Conservation (phyloP, 2,888 invertebrate species). For the Cryptocephalus moraei region DNA sequence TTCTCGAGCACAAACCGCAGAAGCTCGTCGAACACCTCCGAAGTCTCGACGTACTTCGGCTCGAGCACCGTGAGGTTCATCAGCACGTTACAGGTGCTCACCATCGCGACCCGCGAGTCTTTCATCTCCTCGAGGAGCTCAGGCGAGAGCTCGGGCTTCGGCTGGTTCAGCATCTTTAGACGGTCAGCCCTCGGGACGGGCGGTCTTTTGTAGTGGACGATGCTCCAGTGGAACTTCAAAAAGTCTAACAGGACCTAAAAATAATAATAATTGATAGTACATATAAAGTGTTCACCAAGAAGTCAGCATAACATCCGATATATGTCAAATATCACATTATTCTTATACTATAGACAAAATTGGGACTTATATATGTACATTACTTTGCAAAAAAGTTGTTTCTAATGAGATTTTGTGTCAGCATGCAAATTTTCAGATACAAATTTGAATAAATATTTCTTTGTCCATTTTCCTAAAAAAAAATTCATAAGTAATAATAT, state of each 20-base stretch:
- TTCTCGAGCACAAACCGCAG: conserved; percentile 79
- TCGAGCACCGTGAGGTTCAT: conserved; percentile 89
- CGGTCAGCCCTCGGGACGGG: conserved; percentile 72
- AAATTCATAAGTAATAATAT: too few species aligned
- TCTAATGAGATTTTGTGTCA: too few species aligned
- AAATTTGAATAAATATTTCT: too few species aligned
- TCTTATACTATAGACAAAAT: too few species aligned
- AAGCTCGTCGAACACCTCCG: conserved; percentile 64
- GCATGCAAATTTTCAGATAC: too few species aligned
- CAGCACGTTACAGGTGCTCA: conserved; percentile 81
- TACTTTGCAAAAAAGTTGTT: too few species aligned
- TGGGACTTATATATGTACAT: too few species aligned
- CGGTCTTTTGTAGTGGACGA: conserved; percentile 76
- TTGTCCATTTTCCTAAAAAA: too few species aligned
- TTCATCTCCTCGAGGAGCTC: conserved; percentile 72
- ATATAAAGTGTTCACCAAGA: too few species aligned
- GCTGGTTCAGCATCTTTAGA: conserved; percentile 61
- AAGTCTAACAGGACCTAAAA: conserved; percentile 52
- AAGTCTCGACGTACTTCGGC: conserved; percentile 70
- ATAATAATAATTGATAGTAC: too few species aligned
- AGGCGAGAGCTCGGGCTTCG: conserved; percentile 64
- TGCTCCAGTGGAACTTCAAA: conserved; percentile 75
- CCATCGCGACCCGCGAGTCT: conserved; percentile 74
- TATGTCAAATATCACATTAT: too few species aligned
- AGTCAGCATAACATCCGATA: too few species aligned